Evolutionary conservation across 2,797 vertebrate genomes (phyloP).

Genomic region (Myotis vivesi): DNA sequence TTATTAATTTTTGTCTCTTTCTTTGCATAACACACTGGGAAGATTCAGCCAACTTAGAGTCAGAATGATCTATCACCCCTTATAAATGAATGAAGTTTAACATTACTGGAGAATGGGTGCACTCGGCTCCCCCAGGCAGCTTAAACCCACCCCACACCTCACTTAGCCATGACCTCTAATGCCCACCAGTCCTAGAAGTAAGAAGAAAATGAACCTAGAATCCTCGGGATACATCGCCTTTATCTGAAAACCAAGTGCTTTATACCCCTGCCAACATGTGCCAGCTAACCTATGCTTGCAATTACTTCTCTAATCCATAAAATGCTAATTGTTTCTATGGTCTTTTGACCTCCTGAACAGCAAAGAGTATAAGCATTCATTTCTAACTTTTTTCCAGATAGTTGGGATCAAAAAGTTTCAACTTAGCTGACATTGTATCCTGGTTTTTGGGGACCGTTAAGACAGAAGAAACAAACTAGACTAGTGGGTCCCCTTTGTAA

Average conservation of each 20-base stretch:
- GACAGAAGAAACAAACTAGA: background rate
- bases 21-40: background rate
- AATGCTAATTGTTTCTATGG: background rate
- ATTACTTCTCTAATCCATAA: background rate
- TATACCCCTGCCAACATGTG: background rate
- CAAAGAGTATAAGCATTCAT: background rate
- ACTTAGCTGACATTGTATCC: background rate
- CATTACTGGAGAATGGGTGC: background rate
- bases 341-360: slow-evolving; percentile 23
- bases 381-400: slow-evolving; percentile 39
- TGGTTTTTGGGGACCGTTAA: slow-evolving; percentile 31
- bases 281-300: background rate
- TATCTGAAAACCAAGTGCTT: background rate
- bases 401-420: background rate
- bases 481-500: background rate
- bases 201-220: background rate
- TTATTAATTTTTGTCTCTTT: slow-evolving; percentile 10
- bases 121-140: background rate
- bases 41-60: background rate
- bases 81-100: background rate
- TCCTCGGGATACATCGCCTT: background rate
- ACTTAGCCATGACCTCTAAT: background rate
- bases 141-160: background rate
- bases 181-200: background rate
- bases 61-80: background rate